Base-by-base conservation (phyloP, 2,113 vertebrate species). In the Dicrurus megarhynchus region DNA sequence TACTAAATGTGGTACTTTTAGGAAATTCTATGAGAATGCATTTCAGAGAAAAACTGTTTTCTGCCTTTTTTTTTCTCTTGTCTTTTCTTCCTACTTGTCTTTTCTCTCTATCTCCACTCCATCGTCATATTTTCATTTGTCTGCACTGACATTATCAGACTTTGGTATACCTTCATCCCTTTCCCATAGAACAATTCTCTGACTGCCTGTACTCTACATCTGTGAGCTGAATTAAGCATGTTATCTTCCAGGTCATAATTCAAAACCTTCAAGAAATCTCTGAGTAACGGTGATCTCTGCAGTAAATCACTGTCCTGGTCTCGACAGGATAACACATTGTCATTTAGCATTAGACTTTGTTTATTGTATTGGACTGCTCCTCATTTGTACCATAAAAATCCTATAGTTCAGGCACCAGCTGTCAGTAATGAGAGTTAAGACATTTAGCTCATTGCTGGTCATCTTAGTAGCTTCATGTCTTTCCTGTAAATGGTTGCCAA, bases 401-500 rank as follows among this genome's bases (percentile, higher is more conserved):
- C n/a, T n/a, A n/a, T n/a, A n/a, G n/a, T n/a, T n/a, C 8, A 77
- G 63, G 49, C 52, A 78, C 23, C 82, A 77, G 39, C 73, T 94
- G 82, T 71, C 85, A 68, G 56, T 78, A 89, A 86, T 32, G 42
- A 89, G 60, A 92, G 59, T 92, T 81, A 67, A 88, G 83, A 81
- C 28, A 81, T 92, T 93, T 77, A 90, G 35, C 64, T 88, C 49
- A 63, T 71, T 84, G 85, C 60, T 93, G 88, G 56, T 90, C 79
- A 84, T 41, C 23, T 90, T 44, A 67, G 60, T 84, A 70, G 46
- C 47, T 95, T 93, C 70, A 85, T 55, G 55, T 77, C 75, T 84
- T 96, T 95, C 75, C 85, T 92, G 71, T 60, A 88, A 92, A 84
- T 65, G 24, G 22, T n/a, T 95, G 71, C 73, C 76, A 92, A 88